Base-by-base conservation (phyloP, 2,888 invertebrate genomes). In the Eristalis arbustorum region DNA sequence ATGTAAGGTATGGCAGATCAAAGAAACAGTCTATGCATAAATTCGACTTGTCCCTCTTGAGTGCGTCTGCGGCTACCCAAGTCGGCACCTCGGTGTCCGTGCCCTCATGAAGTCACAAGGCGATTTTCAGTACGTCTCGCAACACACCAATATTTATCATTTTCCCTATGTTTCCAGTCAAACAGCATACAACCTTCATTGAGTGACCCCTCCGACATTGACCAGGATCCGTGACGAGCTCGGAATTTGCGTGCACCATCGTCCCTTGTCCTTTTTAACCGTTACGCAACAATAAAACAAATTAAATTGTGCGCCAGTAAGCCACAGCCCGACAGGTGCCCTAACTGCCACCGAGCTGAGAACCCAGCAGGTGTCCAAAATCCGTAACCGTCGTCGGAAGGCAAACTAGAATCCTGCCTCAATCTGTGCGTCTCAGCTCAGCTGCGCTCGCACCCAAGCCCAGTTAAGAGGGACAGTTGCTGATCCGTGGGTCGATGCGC, bases 221-320 rank as follows among this genome's bases (percentile, higher is more conserved):
- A 66, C 61, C 83, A 87, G 79, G 75, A 76, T 83, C 71, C 75
- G 68, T 83, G 83, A 87, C 87, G 63, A 74, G 64, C 59, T 72
- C 57, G 78, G 87, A 83, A 83, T 87, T 87, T 72, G 78, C 78
- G 87, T 87, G 87, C 34, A 64, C 18, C 56, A n/a, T 56, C 8
- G 49, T 42, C 18, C 22, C 25, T 63, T 34, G 49, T 49, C 49
- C 49, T 49, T 49, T 28, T n/a, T 62, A 71, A 42, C 66, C 87
- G 87, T 87, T 83, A 87, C 87, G 87, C 78, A 78, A 83, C 72
- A 75, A 37, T 75, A 82, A 68, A 63, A 31, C 31, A 31, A 75
- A 59, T 78, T 75, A 75, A 87, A 87, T 79, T 87, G 79, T 82
- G 74, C 78, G 62, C 83, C 75, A 83, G 72, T 83, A 87, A 79